Conservation (phyloP, 2,113 vertebrate genomes). For the Diadophis punctatus region DNA sequence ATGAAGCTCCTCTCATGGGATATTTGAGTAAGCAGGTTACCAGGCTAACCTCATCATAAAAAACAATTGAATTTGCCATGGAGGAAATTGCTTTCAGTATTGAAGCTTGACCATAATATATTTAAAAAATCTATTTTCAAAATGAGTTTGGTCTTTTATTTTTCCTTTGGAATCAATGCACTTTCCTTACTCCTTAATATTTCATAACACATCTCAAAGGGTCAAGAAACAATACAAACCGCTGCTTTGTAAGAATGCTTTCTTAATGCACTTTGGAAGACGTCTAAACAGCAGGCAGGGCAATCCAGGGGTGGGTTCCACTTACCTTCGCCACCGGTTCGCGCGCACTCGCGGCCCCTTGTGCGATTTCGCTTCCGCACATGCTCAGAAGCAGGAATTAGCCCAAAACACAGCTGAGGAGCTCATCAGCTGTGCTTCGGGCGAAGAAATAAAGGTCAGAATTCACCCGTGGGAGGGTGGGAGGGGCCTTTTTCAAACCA, state of each 20-base stretch:
- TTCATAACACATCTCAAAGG: background rate
- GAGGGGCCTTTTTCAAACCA: too few relatives aligned
- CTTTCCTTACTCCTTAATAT: background rate
- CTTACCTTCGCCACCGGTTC: too few relatives aligned
- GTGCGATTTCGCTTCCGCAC: too few relatives aligned
- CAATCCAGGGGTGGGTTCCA: too few relatives aligned
- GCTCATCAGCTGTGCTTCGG: too few relatives aligned
- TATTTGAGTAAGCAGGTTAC: background rate
- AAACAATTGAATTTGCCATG: fast-evolving
- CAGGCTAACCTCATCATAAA: background rate
- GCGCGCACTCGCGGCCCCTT: too few relatives aligned
- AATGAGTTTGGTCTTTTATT: background rate
- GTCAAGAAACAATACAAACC: background rate
- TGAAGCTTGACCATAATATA: background rate
- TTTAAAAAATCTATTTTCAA: background rate
- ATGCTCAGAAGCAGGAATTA: too few relatives aligned
- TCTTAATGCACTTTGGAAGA: background rate
- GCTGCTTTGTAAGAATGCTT: background rate
- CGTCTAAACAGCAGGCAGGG: background rate
- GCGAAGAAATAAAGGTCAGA: too few relatives aligned
- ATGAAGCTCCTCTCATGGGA: background rate
- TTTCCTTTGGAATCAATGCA: background rate
- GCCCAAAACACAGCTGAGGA: too few relatives aligned
- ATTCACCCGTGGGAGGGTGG: too few relatives aligned
- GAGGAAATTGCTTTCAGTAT: background rate